Conservation (phyloP, 2,113 vertebrate species). For the Opisthocomus hoazin region DNA sequence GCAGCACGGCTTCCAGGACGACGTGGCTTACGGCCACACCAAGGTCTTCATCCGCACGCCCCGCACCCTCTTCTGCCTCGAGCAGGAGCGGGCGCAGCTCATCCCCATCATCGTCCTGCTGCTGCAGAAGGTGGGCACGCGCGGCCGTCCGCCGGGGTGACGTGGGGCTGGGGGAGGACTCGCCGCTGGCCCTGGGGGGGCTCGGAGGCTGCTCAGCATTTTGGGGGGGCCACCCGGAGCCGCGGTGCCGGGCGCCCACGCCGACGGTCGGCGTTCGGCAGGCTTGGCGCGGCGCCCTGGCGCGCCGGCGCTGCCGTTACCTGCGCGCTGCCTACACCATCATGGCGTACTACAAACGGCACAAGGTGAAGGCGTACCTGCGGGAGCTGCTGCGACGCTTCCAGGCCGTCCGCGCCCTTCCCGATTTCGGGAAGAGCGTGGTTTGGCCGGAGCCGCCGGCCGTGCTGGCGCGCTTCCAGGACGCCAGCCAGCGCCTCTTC, state of each 20-base stretch:
- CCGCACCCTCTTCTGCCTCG: slow-evolving; percentile 80
- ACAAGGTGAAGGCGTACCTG: slow-evolving; percentile 87
- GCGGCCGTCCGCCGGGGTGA: no score
- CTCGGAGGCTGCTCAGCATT: background rate
- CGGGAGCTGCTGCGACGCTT: slow-evolving; percentile 80
- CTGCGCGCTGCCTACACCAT: slow-evolving; percentile 83
- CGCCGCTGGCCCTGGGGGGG: no score
- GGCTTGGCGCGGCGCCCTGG: slow-evolving; percentile 90
- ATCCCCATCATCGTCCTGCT: slow-evolving; percentile 92
- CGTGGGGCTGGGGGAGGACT: background rate
- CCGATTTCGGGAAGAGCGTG: slow-evolving; percentile 80
- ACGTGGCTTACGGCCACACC: slow-evolving; percentile 86
- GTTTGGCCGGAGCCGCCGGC: slow-evolving; percentile 80
- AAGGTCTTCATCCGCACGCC: slow-evolving; percentile 91
- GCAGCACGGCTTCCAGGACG: slow-evolving; percentile 84
- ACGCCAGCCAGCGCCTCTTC: slow-evolving; percentile 77
- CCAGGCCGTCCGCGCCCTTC: slow-evolving; percentile 73
- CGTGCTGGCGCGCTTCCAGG: slow-evolving; percentile 79
- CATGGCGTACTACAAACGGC: slow-evolving; percentile 84
- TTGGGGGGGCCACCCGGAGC: no score
- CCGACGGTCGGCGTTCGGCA: background rate
- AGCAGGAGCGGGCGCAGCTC: slow-evolving; percentile 82
- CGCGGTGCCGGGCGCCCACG: rapidly evolving
- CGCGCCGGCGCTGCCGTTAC: slow-evolving; percentile 73
- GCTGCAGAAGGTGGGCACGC: slow-evolving; percentile 82